Evolutionary conservation across 2,888 invertebrate species (phyloP).

Genomic region (Thalpophila matura): DNA sequence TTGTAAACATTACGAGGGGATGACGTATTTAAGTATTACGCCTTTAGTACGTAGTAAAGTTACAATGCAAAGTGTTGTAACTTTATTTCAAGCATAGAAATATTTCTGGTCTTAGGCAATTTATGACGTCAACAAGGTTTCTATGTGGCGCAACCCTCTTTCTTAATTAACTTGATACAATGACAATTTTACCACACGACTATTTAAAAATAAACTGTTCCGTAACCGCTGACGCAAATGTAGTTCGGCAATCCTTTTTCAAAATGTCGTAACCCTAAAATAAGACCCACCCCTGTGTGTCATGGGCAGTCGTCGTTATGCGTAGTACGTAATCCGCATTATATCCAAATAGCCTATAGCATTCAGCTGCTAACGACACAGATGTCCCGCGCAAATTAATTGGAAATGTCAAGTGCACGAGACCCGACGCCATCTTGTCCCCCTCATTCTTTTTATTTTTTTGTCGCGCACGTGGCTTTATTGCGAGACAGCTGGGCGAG

Average conservation of each 20-base stretch:
- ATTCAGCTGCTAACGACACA: slow-evolving; percentile 89
- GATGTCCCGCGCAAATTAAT: slow-evolving; percentile 90
- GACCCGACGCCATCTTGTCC: slow-evolving; percentile 83
- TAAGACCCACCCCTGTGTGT: slow-evolving; percentile 56
- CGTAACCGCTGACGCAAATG: slow-evolving; percentile 42
- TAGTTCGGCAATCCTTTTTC: slow-evolving; percentile 21
- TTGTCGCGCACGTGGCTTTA: slow-evolving; percentile 87
- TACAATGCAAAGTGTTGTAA: slow-evolving; percentile 33
- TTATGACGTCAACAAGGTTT: slow-evolving; percentile 48
- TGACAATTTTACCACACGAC: slow-evolving; percentile 2
- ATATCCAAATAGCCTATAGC: slow-evolving; percentile 77
- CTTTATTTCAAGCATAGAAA: slow-evolving; percentile 7
- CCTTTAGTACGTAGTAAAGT: too few species aligned
- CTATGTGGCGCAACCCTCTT: slow-evolving; percentile 14
- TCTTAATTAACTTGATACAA: slow-evolving; percentile 25
- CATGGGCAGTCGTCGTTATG: slow-evolving; percentile 66
- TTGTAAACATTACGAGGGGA: slow-evolving; percentile 5
- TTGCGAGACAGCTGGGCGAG: slow-evolving; percentile 86
- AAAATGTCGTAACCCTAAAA: slow-evolving; percentile 56
- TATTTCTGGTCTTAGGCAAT: slow-evolving; percentile 31
- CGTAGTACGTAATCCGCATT: slow-evolving; percentile 82
- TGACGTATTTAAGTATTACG: too few species aligned
- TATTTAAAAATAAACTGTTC: slow-evolving; percentile 34
- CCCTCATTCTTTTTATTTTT: slow-evolving; percentile 77
- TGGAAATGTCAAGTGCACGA: slow-evolving; percentile 90